Percentiles rank a stretch among this genome's conserved stretches.
Conservation (phyloP, 2,113 vertebrate genomes). For the Otis tarda region DNA sequence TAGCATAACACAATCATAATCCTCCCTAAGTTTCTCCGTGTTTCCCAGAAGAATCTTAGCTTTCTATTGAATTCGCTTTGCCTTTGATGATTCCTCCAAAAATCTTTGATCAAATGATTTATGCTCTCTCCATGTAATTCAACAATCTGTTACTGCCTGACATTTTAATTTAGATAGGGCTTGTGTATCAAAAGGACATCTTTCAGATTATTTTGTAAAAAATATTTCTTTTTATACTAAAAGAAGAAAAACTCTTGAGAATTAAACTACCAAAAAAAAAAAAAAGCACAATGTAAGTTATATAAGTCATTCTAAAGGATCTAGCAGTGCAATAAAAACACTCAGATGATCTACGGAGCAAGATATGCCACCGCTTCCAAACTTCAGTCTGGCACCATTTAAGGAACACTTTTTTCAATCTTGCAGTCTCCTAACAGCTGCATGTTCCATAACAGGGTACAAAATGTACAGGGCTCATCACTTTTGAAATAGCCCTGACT, state of each 20-base stretch:
- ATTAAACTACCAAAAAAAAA: not conserved
- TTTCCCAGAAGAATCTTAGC: not conserved
- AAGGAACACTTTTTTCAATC: not conserved
- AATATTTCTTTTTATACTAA: not conserved
- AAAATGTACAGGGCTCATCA: conserved; percentile 34
- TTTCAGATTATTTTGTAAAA: not conserved
- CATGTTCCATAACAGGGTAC: conserved; percentile 16
- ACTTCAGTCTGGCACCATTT: conserved; percentile 1
- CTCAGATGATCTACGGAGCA: not conserved
- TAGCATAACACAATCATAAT: not conserved
- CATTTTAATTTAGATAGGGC: not conserved
- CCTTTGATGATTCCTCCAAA: not conserved
- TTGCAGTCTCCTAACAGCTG: conserved; percentile 29
- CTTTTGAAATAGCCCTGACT: conserved; percentile 15
- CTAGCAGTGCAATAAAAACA: not conserved
- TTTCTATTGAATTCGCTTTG: not conserved
- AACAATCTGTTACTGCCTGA: not conserved
- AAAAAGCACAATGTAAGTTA: not conserved
- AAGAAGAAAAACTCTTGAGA: not conserved
- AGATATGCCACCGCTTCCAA: not conserved
- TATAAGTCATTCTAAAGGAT: not conserved
- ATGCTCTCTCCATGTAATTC: not conserved
- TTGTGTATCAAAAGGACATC: not conserved
- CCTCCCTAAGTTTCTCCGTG: not conserved
- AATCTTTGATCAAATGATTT: not conserved